Evolutionary conservation across 2,888 invertebrate species (phyloP), one percentile per base, ranked within the genome.

Genomic region (Lagria hirta): DNA sequence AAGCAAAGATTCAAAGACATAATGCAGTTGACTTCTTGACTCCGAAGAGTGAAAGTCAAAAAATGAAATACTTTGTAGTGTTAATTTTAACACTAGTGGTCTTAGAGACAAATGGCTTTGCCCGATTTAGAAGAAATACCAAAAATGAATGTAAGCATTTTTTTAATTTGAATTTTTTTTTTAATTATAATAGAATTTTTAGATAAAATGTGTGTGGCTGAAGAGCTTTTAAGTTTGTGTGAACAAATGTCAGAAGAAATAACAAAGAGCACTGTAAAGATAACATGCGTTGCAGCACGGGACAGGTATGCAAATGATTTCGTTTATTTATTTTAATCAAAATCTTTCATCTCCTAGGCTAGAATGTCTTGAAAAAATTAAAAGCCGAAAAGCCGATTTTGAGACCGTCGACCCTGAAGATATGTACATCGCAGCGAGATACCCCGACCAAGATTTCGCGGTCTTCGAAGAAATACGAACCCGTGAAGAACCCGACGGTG

Each of bases 371-470:
- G 77, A 80, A 45, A 80, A 81, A 66, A 83, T 94, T 4, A 83
- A 86, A 49, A 77, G 81, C 53, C 79, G 85, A 13, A 80, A 84
- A 61, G 92, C 91, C 0, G 93, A 94, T 67, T 78, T 92, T 40
- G 81, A 86, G 14, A 83, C 85, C 4, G 83, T 86, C 1, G 91
- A 92, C 63, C 89, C 93, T 2, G 91, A 91, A 60, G 90, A 91
- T 61, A 88, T 91, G 81, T 92, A 90, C 66, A 80, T 92, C 24
- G 90, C 88, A 1, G 78, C 82, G 24, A 83, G 83, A 53, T 75
- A 81, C 34, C 80, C 79, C 12, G 80, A 87, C 64, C 80, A 86
- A 66, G 83, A 88, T 69, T 86, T 85, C 64, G 81, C 83, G 0
- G 76, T 90, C 3, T 80, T 86, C 62, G 83, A 84, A 51, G 86